Percentiles rank a stretch among this genome's conserved stretches.
phyloP scores from a whole-genome alignment of 2,797 vertebrate genomes.

The Coregonus sp. region DNA sequence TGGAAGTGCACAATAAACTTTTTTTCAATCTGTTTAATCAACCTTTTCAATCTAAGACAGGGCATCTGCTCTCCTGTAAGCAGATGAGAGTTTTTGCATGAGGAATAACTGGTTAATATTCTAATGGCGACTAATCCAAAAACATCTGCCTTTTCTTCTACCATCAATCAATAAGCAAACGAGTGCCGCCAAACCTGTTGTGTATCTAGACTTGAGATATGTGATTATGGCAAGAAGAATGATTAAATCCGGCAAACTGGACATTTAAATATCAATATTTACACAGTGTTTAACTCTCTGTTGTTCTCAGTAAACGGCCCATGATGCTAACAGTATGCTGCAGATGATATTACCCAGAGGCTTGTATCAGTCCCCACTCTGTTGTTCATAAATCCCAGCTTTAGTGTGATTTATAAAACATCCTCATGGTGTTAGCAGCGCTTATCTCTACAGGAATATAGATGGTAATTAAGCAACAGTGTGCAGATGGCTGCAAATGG shows the following conservation, averaged over 20 bases:
- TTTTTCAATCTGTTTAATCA: not conserved
- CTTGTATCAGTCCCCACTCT: conserved; percentile 35
- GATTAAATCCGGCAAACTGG: conserved; percentile 21
- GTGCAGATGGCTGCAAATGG: conserved; percentile 61
- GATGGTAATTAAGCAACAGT: conserved; percentile 59
- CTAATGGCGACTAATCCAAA: conserved; percentile 15
- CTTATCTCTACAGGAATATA: conserved; percentile 54
- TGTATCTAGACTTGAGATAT: conserved; percentile 15
- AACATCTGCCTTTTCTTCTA: not conserved
- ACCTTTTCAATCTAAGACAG: not conserved
- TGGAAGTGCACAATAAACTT: not conserved
- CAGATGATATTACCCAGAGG: conserved; percentile 43
- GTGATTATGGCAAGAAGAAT: conserved; percentile 33
- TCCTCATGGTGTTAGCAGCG: conserved; percentile 44
- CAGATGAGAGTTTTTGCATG: not conserved
- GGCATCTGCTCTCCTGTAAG: not conserved
- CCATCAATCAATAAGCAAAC: conserved; percentile 24
- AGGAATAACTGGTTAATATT: not conserved
- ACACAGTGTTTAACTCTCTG: conserved; percentile 37
- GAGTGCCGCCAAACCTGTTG: conserved; percentile 29
- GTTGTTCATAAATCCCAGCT: conserved; percentile 48
- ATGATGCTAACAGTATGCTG: conserved; percentile 42
- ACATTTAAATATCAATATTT: conserved; percentile 23
- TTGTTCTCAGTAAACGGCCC: conserved; percentile 39
- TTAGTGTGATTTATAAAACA: conserved; percentile 38